Base-by-base conservation (phyloP, 1,140 invertebrate genomes). In the Drosophila rufa region DNA sequence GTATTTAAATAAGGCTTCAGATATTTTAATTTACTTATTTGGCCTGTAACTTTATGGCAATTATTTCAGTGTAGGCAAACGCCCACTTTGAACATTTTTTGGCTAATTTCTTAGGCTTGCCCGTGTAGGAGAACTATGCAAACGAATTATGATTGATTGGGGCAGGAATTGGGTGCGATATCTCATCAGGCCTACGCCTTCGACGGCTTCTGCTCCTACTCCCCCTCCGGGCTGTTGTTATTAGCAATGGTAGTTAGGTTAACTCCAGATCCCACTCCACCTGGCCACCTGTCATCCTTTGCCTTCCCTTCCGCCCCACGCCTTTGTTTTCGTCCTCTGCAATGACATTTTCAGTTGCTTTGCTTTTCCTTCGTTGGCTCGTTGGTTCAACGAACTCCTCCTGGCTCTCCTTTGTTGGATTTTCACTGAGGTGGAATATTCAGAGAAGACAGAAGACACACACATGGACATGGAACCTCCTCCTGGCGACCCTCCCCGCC, bases 321-420 rank as follows among this genome's bases (percentile, higher is more conserved):
- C 51, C 53, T 40, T 40, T 56, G 53, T 56, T 40, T 56, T 56
- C 14, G 19, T 8, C 11, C 8, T 36, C 57, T 47, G 69, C 69
- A 65, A 84, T 89, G 80, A 81, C 85, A 89, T 69, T 90, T 57
- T 69, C 50, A 59, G 58, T 43, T 60, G 57, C 75, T 50, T 38
- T 64, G 46, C 25, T 66, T 66, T 62, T 67, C 48, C 38, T 75
- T 73, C 87, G 33, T 11, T 4, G 33, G 9, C 33, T 70, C 19
- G 76, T 56, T 79, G 66, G 84, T 89, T 89, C 84, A 89, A 90
- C 75, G 84, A 89, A 89, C 84, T 74, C 5, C 46, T 40, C 19
- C 67, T 62, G 55, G 40, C 66, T 43, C 38, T 61, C 45, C 57
- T 75, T 76, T 56, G 70, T 48, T 45, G 38, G 46, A 45, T 38